Percentiles rank a stretch among this genome's conserved stretches.
Conservation (phyloP, 2,113 vertebrate species). For the Erythrocercus mccallii region DNA sequence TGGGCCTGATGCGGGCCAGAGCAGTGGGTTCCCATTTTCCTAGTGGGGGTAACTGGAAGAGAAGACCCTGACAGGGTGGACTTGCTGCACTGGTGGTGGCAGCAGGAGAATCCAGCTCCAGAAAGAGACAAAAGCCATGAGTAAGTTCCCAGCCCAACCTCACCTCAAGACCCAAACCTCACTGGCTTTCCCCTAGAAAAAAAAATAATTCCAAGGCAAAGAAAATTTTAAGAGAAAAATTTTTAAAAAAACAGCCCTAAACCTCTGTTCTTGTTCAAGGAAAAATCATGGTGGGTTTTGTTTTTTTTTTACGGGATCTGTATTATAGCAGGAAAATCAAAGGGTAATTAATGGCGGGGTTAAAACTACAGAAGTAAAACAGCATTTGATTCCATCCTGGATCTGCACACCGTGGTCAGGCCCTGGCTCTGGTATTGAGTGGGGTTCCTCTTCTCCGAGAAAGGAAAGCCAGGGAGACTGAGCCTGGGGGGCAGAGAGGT, state of each 20-base stretch:
- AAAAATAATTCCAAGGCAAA: neutral
- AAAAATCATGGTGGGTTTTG: neutral
- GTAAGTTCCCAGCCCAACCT: neutral
- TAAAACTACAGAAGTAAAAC: neutral
- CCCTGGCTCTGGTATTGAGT: neutral
- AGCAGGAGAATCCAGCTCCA: accelerated
- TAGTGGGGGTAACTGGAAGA: neutral
- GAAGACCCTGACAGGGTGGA: neutral
- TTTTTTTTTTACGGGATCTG: no score
- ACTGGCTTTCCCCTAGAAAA: neutral
- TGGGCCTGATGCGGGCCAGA: neutral
- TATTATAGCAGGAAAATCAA: neutral
- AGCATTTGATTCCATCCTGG: accelerated
- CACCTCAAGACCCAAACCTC: neutral
- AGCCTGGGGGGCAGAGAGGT: neutral
- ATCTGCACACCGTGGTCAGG: accelerated
- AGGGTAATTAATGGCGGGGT: neutral
- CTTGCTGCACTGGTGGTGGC: neutral
- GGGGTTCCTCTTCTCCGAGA: neutral
- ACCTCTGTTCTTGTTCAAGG: neutral
- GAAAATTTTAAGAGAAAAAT: neutral
- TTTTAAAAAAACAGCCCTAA: neutral
- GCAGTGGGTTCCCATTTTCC: neutral
- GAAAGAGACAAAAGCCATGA: neutral
- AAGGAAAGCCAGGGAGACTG: neutral